Conservation (phyloP, 1,140 invertebrate species). For the Apis mellifera region Amel_HAv3.1 CM009939.2:8522001-8522500, state of each 20-base stretch:
- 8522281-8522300: neutral
- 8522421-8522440: neutral
- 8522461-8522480: neutral
- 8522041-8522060: neutral
- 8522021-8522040: conserved; percentile 73
- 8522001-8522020: conserved; percentile 73
- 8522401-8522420: neutral
- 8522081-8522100: neutral
- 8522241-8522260: neutral
- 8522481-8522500: neutral
- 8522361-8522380: too few species aligned
- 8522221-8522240: neutral
- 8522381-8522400: neutral
- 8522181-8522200: neutral
- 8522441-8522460: neutral
- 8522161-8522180: too few species aligned
- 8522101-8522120: neutral
- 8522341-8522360: neutral
- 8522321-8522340: neutral
- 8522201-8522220: neutral
- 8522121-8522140: neutral
- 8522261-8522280: neutral
- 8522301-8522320: accelerated
- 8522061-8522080: neutral
- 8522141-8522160: neutral